Base-by-base conservation (phyloP, 1,140 invertebrate species). In the Halesus radiatus region DNA sequence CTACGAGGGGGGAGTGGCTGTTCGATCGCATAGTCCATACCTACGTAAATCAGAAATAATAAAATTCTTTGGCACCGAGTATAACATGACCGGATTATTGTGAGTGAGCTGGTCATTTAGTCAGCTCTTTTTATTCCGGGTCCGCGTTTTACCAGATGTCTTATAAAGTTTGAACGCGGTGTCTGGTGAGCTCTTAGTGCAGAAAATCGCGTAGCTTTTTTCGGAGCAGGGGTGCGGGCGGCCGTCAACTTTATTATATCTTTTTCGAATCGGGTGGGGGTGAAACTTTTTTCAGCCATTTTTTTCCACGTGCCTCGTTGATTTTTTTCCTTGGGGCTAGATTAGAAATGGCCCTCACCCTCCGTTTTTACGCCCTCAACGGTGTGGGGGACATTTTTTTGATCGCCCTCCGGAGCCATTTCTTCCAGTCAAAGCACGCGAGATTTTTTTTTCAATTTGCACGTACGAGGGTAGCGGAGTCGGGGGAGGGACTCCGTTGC, bases 181-280 rank as follows among this genome's bases (percentile, higher is more conserved):
- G 10, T 23, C 23, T 15, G 10, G 18, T 18, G 62, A 66, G n/a
- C 62, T 29, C 32, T 32, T 37, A 37, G 23, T n/a, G 23, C 52
- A 52, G 50, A 22, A 74, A 26, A 74, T 56, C 22, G 70, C 50
- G 70, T 74, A 29, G 45, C 16, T 77, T 77, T 58, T 76, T 76
- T 77, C 60, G 8, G 75, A 26, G 16, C 16, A 16, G 26, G 81
- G 78, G 74, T 76, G 73, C 77, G 79, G 76, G 79, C 62, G 62
- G 29, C 50, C 66, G 80, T 78, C 80, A 79, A 82, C 81, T 82
- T 78, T 82, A 80, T 82, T 80, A 82, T 23, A 54, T 80, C 73
- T 80, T 82, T 82, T 80, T 56, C 73, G 72, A 45, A 58, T 54
- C 16, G 45, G 78, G 54, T 54, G 74, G 78, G 72, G 78, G 62